Percentiles rank a stretch among this genome's conserved stretches.
Evolutionary conservation across 2,113 vertebrate species (phyloP).

Genomic region (Eulemur macaco): DNA sequence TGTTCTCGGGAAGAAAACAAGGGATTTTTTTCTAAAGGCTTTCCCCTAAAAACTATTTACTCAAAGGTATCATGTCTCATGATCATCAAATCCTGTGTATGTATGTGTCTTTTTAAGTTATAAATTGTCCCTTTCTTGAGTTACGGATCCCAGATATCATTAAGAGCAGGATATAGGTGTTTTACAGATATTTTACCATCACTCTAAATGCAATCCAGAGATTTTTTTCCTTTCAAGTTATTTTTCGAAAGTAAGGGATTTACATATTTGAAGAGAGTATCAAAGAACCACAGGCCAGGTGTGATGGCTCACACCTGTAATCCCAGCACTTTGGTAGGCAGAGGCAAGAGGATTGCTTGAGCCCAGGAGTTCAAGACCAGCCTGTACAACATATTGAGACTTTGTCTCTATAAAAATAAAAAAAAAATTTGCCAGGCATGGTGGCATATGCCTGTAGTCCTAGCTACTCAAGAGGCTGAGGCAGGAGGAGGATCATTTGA

Average conservation of each 20-base stretch:
- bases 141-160: neutral
- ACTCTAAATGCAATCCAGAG: neutral
- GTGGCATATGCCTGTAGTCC: too few species aligned
- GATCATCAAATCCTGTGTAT: neutral
- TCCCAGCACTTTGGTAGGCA: too few species aligned
- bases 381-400: too few species aligned
- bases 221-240: conserved; percentile 43
- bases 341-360: too few species aligned
- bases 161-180: conserved; percentile 3
- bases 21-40: neutral
- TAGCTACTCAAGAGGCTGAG: too few species aligned
- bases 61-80: conserved; percentile 34
- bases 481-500: too few species aligned
- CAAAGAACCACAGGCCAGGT: neutral
- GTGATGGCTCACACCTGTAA: too few species aligned
- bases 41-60: conserved; percentile 34
- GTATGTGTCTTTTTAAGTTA: neutral
- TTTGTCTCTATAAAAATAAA: too few species aligned
- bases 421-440: too few species aligned
- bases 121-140: conserved; percentile 12
- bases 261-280: conserved; percentile 29
- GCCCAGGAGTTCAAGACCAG: too few species aligned
- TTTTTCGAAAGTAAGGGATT: conserved; percentile 52
- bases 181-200: conserved; percentile 3
- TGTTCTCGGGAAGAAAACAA: neutral